phyloP scores from a whole-genome alignment of 2,797 vertebrate genomes.

The Euphonia xanthogaster region DNA sequence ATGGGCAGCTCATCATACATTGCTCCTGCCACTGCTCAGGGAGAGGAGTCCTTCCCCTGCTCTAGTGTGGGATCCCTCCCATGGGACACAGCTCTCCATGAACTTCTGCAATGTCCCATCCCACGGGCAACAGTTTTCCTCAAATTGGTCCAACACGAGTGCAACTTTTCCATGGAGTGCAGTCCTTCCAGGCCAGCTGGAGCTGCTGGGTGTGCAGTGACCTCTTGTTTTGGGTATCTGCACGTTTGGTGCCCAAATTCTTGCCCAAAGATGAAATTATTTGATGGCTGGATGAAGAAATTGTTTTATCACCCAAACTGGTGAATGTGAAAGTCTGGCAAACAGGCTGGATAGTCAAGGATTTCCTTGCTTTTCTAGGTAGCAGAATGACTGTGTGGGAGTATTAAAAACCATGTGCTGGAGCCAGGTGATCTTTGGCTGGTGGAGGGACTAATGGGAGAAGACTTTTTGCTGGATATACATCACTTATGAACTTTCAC shows the following conservation, averaged over 20 bases:
- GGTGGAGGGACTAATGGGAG: not conserved
- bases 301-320: not conserved
- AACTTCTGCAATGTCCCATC: fast-evolving
- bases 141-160: fast-evolving
- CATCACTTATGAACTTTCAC: not conserved
- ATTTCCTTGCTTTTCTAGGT: not conserved
- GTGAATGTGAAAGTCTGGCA: not conserved
- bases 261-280: not conserved
- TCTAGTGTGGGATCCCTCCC: not conserved
- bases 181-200: not conserved
- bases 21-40: not conserved
- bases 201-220: not conserved
- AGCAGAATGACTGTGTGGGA: not conserved
- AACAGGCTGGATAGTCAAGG: not conserved
- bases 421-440: not conserved
- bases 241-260: not conserved
- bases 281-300: not conserved
- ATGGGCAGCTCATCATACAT: fast-evolving
- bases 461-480: not conserved
- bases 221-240: not conserved
- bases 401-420: not conserved
- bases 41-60: not conserved
- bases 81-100: not conserved
- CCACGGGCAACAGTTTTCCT: fast-evolving
- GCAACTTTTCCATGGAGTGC: not conserved